phyloP scores from a whole-genome alignment of 2,113 vertebrate species.

The Balaeniceps rex region DNA sequence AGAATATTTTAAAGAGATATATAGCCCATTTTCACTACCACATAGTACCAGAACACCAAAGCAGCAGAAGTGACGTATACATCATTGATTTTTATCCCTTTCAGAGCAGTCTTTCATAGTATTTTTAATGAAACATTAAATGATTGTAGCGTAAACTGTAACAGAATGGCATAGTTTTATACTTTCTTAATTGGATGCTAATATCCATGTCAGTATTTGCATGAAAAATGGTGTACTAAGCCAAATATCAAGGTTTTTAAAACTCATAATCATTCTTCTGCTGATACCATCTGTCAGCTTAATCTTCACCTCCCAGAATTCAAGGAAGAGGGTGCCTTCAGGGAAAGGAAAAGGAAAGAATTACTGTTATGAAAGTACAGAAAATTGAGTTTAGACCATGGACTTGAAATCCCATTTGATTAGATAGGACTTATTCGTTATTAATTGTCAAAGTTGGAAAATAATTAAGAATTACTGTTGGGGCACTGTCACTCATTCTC shows the following conservation, averaged over 20 bases:
- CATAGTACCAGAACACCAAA: background rate
- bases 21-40: background rate
- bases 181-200: conserved; percentile 49
- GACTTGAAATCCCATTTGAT: background rate
- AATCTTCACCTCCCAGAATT: conserved; percentile 35
- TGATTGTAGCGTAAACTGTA: background rate
- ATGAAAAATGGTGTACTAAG: conserved; percentile 38
- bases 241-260: conserved; percentile 51
- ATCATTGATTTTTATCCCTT: conserved; percentile 22
- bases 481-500: background rate
- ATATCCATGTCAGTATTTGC: conserved; percentile 46
- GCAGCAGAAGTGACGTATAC: background rate
- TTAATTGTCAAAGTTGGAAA: conserved; percentile 15
- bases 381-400: background rate
- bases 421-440: background rate
- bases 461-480: conserved; percentile 11
- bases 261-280: conserved; percentile 43
- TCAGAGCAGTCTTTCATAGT: background rate
- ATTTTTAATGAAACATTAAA: conserved; percentile 44
- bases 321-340: background rate
- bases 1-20: background rate
- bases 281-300: conserved; percentile 55
- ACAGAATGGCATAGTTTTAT: conserved; percentile 17
- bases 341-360: conserved; percentile 6
- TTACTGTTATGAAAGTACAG: background rate